phyloP scores from a whole-genome alignment of 2,797 vertebrate genomes.

The Cheracebus regulus region DNA sequence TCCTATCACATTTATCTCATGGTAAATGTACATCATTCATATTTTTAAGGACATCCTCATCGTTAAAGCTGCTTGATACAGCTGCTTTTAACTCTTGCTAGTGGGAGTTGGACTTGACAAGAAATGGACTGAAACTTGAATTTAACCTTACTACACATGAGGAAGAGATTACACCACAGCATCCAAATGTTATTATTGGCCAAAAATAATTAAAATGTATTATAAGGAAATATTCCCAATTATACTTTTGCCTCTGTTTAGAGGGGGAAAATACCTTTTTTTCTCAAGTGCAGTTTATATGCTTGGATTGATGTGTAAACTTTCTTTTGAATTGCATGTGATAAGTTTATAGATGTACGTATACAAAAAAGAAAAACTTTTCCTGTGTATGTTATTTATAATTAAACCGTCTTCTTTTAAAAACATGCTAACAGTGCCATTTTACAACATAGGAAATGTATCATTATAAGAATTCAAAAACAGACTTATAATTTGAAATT shows the following conservation, averaged over 20 bases:
- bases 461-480: neutral
- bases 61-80: neutral
- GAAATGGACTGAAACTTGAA: neutral
- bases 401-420: neutral
- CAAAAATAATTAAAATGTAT: neutral
- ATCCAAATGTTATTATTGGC: neutral
- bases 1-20: neutral
- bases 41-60: neutral
- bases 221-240: neutral
- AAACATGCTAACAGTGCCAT: neutral
- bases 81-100: neutral
- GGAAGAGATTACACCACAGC: neutral
- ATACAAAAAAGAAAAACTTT: neutral
- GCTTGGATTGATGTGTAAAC: neutral
- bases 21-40: neutral
- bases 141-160: neutral
- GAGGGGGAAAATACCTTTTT: neutral
- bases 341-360: neutral
- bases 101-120: neutral
- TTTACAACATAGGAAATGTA: neutral
- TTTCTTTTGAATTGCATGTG: constrained; percentile 1
- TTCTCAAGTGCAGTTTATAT: neutral
- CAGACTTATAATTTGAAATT: neutral
- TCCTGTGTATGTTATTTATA: neutral
- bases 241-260: neutral